Conservation (phyloP, 2,797 vertebrate genomes). For the Cuniculus paca region DNA sequence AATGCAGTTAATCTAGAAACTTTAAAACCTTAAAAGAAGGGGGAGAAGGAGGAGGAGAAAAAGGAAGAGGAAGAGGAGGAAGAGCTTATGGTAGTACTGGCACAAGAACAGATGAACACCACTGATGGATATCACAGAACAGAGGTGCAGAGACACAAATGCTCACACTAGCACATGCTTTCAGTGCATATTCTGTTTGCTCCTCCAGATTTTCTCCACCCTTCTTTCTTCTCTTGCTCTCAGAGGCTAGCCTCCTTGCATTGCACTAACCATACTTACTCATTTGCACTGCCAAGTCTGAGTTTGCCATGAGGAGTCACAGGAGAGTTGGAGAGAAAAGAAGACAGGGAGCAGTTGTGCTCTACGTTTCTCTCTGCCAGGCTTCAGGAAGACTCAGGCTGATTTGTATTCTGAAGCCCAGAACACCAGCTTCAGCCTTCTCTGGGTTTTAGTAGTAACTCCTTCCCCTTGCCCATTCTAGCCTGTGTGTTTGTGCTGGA, state of each 20-base stretch:
- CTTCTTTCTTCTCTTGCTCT: not conserved
- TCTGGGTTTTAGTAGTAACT: not conserved
- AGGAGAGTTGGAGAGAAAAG: not conserved
- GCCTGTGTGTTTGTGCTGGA: not conserved
- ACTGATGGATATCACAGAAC: not conserved
- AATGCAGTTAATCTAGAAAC: constrained; percentile 9
- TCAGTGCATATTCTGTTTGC: not conserved
- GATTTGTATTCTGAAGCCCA: not conserved
- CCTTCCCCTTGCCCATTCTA: not conserved
- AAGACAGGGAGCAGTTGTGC: not conserved
- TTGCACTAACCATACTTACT: not conserved
- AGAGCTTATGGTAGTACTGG: not conserved
- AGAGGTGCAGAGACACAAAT: not conserved
- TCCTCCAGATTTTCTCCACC: not conserved
- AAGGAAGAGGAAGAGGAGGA: not conserved
- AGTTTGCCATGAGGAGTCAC: not conserved
- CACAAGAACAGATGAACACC: not conserved
- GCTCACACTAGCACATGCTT: not conserved
- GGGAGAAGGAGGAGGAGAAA: not conserved
- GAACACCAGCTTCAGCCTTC: not conserved
- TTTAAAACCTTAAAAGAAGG: not conserved
- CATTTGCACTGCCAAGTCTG: not conserved
- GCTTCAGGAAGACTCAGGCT: not conserved
- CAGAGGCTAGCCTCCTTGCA: not conserved
- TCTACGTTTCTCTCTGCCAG: not conserved